Base-by-base conservation (phyloP, 2,113 vertebrate genomes). In the Corynorhinus townsendii region DNA sequence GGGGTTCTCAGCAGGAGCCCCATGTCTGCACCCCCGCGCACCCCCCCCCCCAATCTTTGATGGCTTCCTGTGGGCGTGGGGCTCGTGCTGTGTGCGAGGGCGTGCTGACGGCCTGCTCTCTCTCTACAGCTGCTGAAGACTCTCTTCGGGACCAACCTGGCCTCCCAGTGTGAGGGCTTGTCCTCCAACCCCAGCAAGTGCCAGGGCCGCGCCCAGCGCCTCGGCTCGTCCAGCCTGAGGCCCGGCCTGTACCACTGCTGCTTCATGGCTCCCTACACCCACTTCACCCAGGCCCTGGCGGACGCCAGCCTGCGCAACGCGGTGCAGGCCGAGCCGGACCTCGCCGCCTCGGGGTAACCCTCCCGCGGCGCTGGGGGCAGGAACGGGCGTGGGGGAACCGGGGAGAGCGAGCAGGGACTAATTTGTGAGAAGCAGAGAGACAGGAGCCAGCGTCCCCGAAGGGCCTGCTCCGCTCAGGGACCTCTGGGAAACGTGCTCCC, bases 251-350 rank as follows among this genome's bases (percentile, higher is more conserved):
- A 99, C 96, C 99, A 99, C 96, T 99, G 99, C 97, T 99, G 99
- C 98, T 99, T 99, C 98, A 99, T 99, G 99, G 99, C 99, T 1
- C 99, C 99, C 0, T 99, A 99, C 92, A 99, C 99, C 2, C 99
- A 99, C 96, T 99, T 99, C 92, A 99, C 99, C 0, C 99, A 99
- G 98, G 99, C 99, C 20, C 98, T 99, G 1, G 99, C 99, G 2
- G 99, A 99, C 16, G 99, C 99, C 30, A 99, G 99, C 92, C 98
- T 99, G 7, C 98, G 99, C 93, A 99, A 99, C 97, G 99, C 99
- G 99, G 99, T 99, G 86, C 99, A 99, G 97, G 98, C 99, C 2
- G 99, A 99, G 75, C 99, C 99, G 79, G 99, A 99, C 84, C 99
- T 99, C 0, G 99, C 99, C 94, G 92, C 99, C 5, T 99, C 99